Percentiles rank a stretch among this genome's conserved stretches.
These are phyloP conservation scores for Taenioides sp. DNA, from an alignment of 2,797 vertebrate species.

Conservation along the genomic window DNA sequence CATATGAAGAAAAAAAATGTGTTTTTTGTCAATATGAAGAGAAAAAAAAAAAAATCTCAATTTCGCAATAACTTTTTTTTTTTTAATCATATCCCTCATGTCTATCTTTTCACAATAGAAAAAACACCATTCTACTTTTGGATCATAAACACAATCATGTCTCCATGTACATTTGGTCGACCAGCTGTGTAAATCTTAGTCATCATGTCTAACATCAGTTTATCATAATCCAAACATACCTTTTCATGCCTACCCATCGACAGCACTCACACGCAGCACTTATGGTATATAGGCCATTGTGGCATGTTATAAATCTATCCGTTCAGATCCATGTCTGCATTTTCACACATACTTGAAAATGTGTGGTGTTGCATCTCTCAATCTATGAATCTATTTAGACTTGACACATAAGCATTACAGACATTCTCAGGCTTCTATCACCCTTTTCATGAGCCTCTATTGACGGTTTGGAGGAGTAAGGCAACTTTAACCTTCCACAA, in stretches of 20 bases:
- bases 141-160: slow-evolving; percentile 3
- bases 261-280: slow-evolving; percentile 24
- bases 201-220: slow-evolving; percentile 25
- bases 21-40: too few species aligned
- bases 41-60: too few species aligned
- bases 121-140: not conserved
- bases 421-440: slow-evolving; percentile 48
- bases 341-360: slow-evolving; percentile 36
- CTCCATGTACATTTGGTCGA: slow-evolving; percentile 29
- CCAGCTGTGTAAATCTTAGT: slow-evolving; percentile 25
- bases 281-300: slow-evolving; percentile 14
- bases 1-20: too few species aligned
- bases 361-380: slow-evolving; percentile 46
- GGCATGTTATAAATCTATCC: slow-evolving; percentile 32
- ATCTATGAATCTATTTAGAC: slow-evolving; percentile 41
- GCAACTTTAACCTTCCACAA: not conserved
- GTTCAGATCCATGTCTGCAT: slow-evolving; percentile 27
- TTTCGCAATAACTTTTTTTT: too few species aligned
- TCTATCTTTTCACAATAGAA: not conserved
- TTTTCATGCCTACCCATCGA: slow-evolving; percentile 37
- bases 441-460: slow-evolving; percentile 23
- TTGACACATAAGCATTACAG: slow-evolving; percentile 46
- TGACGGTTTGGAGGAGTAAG: not conserved
- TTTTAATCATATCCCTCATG: too few species aligned
- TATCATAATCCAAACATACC: slow-evolving; percentile 30